Evolutionary conservation across 53 echinoderm and acorn worm genomes (phyloP), one percentile per base, ranked within the genome.

Genomic region (Holothuria scabra): DNA sequence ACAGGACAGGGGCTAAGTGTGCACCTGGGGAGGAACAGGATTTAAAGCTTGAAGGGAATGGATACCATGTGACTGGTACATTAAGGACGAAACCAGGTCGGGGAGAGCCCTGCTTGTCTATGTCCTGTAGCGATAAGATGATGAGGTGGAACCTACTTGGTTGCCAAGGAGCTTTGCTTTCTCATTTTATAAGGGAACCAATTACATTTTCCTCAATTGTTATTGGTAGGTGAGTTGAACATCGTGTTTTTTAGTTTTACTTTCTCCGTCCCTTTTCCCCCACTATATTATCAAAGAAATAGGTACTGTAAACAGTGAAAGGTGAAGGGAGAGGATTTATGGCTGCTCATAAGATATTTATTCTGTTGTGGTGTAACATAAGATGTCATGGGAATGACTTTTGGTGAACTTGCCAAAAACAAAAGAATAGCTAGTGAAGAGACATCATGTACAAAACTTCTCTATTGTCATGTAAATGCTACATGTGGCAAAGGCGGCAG

Each of bases 91-190:
- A 97, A 66, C 99, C 99, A 5, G 99, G 99, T 60, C 89, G 99
- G 29, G 99, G 99, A 25, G 92, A 93, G 64, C 89, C 76, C 9
- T 91, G 89, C 12, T 56, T 91, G 38, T 95, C 94, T 32, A 99
- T 99, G 94, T 92, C 93, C 1, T 99, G 99, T 80, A 99, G 99
- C 37, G 99, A 99, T 82, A 99, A 99, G 86, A 91, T 99, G 56
- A 91, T 94, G 24, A 85, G 84, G 33, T 99, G 99, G 99, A 95
- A 89, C 60, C 70, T 91, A 8, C 48, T 94, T 2, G 99, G 99
- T 5, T 91, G 84, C n/a, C 99, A 99, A 91, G 99, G 99, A 75
- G 99, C 99, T 28, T 66, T 99, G 67, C 86, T 99, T 32, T 91
- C 99, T 13, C 99, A 99, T 66, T 94, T 99, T 65, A 33, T 99